A percentile compares a stretch with the other conserved stretches of the same genome.
phyloP scores from a whole-genome alignment of 2,113 vertebrate species.

The Labrus mixtus region DNA sequence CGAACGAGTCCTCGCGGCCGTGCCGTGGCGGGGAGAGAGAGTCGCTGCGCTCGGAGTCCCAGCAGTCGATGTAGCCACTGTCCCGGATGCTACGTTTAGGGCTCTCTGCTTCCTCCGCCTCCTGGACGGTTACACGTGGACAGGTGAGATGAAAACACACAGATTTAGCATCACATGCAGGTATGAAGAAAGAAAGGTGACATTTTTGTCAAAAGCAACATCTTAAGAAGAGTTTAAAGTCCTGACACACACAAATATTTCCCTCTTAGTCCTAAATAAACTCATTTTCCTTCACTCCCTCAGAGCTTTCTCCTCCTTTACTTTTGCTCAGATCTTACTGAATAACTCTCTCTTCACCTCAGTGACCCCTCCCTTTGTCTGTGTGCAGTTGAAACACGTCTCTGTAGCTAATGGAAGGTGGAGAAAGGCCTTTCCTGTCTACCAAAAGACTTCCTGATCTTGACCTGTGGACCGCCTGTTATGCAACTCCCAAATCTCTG shows the following conservation, averaged over 20 bases:
- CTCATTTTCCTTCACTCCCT: background rate
- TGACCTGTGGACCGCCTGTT: conserved; percentile 25
- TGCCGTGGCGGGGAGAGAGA: conserved; percentile 95
- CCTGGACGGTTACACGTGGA: conserved; percentile 77
- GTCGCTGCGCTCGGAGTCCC: conserved; percentile 97
- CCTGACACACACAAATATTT: background rate
- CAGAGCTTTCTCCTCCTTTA: background rate
- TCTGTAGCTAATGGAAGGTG: conserved; percentile 60
- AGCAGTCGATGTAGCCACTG: conserved; percentile 98
- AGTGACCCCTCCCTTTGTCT: conserved; percentile 41
- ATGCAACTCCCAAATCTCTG: conserved; percentile 27
- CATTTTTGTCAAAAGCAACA: background rate
- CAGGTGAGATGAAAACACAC: background rate
- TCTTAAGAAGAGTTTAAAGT: background rate
- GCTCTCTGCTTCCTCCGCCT: conserved; percentile 92
- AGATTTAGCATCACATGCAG: too few relatives aligned
- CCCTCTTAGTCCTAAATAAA: background rate
- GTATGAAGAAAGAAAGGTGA: background rate
- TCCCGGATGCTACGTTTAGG: conserved; percentile 93
- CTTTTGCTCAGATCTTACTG: conserved; percentile 11
- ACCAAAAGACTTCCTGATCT: conserved; percentile 62
- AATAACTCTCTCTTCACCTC: conserved; percentile 44
- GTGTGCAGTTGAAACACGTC: conserved; percentile 44
- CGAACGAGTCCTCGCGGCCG: conserved; percentile 96
- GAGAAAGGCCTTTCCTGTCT: conserved; percentile 69